Evolutionary conservation across 2,797 vertebrate genomes (phyloP).

Genomic region (Alauda arvensis): DNA sequence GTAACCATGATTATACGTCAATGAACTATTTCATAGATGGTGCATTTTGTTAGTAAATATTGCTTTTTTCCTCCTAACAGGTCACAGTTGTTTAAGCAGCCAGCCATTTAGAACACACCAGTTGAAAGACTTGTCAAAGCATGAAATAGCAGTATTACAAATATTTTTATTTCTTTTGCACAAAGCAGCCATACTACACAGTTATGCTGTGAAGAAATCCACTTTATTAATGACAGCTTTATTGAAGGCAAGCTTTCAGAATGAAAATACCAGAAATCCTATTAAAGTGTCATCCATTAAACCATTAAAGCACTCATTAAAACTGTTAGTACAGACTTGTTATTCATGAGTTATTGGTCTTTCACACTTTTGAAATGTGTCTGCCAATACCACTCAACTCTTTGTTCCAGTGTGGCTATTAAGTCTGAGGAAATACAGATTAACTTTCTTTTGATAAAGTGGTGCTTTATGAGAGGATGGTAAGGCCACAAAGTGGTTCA

Average conservation of each 20-base stretch:
- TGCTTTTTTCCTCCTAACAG: neutral
- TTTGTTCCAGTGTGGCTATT: slow-evolving; percentile 44
- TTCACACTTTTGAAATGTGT: slow-evolving; percentile 54
- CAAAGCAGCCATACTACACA: neutral
- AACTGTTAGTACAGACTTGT: slow-evolving; percentile 63
- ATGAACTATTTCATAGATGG: neutral
- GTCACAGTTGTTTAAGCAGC: neutral
- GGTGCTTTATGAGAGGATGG: neutral
- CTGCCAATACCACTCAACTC: slow-evolving; percentile 52
- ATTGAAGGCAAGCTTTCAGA: slow-evolving; percentile 63
- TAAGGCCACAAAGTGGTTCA: neutral
- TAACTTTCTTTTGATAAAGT: slow-evolving; percentile 16
- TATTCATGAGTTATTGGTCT: slow-evolving; percentile 69
- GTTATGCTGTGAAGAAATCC: slow-evolving; percentile 21
- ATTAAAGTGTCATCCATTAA: slow-evolving; percentile 71
- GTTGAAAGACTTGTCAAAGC: slow-evolving; percentile 12
- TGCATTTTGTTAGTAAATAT: neutral
- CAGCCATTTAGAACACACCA: neutral
- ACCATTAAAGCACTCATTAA: slow-evolving; percentile 71
- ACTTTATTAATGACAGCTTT: slow-evolving; percentile 63
- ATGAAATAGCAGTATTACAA: slow-evolving; percentile 11
- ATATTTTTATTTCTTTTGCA: slow-evolving; percentile 24
- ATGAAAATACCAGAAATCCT: slow-evolving; percentile 67
- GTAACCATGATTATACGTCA: neutral
- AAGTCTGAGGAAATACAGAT: slow-evolving; percentile 28